A percentile compares a stretch with the other conserved stretches of the same genome.
These are phyloP conservation scores for Eulithis testata DNA, from an alignment of 2,888 invertebrate genomes.

Conservation along the genomic window DNA sequence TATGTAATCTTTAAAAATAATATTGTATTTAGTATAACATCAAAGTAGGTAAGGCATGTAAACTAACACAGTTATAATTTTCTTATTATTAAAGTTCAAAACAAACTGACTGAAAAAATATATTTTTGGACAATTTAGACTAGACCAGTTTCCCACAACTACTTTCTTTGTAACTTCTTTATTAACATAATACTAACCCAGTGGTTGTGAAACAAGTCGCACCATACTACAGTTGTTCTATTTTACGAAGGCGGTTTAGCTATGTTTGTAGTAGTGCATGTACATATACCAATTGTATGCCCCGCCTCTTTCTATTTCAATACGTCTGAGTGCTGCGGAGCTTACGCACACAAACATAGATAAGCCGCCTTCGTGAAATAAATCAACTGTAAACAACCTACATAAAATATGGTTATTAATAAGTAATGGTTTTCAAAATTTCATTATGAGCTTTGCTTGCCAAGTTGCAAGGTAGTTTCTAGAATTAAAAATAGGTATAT, in stretches of 20 bases:
- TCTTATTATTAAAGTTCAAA: background rate
- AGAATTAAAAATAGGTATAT: conserved; percentile 53
- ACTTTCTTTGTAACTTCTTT: background rate
- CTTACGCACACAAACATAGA: too few relatives aligned
- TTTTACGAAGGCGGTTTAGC: too few relatives aligned
- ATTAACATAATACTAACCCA: conserved; percentile 7
- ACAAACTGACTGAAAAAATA: conserved; percentile 15
- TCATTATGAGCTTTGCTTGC: conserved; percentile 35
- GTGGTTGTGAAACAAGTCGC: conserved; percentile 36
- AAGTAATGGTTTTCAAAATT: conserved; percentile 16
- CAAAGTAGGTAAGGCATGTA: too few relatives aligned
- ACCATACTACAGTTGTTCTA: too few relatives aligned
- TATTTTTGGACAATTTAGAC: conserved; percentile 19
- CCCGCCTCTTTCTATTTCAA: too few relatives aligned
- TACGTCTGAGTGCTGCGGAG: too few relatives aligned
- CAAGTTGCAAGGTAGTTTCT: conserved; percentile 39
- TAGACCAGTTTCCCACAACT: conserved; percentile 1
- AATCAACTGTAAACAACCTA: too few relatives aligned
- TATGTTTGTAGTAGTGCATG: too few relatives aligned
- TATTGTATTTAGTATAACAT: background rate
- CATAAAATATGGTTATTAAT: conserved; percentile 12
- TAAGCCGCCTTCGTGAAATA: too few relatives aligned
- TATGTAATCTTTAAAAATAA: background rate
- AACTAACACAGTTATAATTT: background rate
- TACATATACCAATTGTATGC: too few relatives aligned